Evolutionary conservation across 2,113 vertebrate genomes (phyloP).

Genomic region (Hippocampus comes): DNA sequence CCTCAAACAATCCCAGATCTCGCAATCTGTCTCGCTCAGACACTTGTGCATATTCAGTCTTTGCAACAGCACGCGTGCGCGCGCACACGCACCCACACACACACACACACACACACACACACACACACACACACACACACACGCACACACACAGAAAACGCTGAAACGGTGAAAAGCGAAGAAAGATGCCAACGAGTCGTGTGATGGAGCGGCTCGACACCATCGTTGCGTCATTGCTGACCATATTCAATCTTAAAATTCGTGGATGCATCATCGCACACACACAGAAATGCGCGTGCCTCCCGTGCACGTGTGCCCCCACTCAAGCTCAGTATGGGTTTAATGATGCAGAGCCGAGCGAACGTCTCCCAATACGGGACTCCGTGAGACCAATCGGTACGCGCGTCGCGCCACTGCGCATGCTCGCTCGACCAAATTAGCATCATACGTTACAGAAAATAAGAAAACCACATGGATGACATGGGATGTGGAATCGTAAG

Average conservation of each 20-base stretch:
- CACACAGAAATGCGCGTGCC: not conserved
- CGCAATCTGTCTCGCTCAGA: slow-evolving; percentile 53
- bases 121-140: no score
- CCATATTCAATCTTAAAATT: not conserved
- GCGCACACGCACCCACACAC: no score
- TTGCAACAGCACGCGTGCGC: not conserved
- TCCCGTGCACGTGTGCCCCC: slow-evolving; percentile 4
- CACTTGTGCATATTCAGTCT: slow-evolving; percentile 48
- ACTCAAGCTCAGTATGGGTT: slow-evolving; percentile 22
- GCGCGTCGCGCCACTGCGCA: slow-evolving; percentile 1
- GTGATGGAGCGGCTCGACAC: slow-evolving; percentile 15
- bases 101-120: no score
- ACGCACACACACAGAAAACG: slow-evolving; percentile 31
- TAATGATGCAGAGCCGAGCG: slow-evolving; percentile 52
- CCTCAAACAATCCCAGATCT: slow-evolving; percentile 39
- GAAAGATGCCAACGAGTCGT: slow-evolving; percentile 40
- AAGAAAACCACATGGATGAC: not conserved
- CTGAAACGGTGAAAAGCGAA: slow-evolving; percentile 55
- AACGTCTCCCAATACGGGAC: slow-evolving; percentile 41
- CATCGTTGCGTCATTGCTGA: not conserved
- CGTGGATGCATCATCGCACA: not conserved
- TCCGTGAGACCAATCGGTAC: slow-evolving; percentile 47
- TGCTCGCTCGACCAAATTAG: not conserved
- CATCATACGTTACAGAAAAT: not conserved
- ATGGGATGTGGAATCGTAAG: not conserved